A percentile compares a stretch with the other conserved stretches of the same genome.
phyloP scores from a whole-genome alignment of 2,888 invertebrate genomes.

The Caradrina kadenii region DNA sequence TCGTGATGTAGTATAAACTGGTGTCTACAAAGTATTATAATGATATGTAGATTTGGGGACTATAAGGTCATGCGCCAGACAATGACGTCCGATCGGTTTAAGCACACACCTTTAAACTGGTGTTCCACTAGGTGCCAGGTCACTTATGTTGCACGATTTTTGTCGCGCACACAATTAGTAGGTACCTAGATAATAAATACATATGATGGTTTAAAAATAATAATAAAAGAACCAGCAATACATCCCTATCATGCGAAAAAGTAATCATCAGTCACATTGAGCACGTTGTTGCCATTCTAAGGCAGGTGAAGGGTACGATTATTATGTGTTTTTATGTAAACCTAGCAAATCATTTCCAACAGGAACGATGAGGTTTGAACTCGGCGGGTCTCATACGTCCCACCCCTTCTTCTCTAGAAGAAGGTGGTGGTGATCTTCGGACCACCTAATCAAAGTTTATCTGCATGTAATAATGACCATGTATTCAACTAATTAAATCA shows the following conservation, averaged over 20 bases:
- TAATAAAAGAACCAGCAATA: not conserved
- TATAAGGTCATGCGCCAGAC: conserved; percentile 31
- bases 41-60: conserved; percentile 21
- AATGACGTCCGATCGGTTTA: conserved; percentile 57
- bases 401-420: too few species aligned
- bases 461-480: conserved; percentile 19
- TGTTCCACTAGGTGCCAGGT: conserved; percentile 6
- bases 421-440: too few species aligned
- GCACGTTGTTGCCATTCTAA: not conserved
- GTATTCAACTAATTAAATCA: conserved; percentile 16
- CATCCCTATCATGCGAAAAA: not conserved
- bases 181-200: not conserved
- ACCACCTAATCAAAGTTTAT: not conserved
- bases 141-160: conserved; percentile 11
- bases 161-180: not conserved
- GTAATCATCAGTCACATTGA: not conserved
- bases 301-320: not conserved
- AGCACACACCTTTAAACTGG: conserved; percentile 11
- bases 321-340: not conserved
- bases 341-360: not conserved
- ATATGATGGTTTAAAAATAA: not conserved
- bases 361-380: not conserved
- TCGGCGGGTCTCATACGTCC: too few species aligned
- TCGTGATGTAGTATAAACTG: not conserved
- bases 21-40: conserved; percentile 14